Evolutionary conservation across 2,113 vertebrate species (phyloP), one percentile per base, ranked within the genome.

Genomic region (Myxocyprinus asiaticus): DNA sequence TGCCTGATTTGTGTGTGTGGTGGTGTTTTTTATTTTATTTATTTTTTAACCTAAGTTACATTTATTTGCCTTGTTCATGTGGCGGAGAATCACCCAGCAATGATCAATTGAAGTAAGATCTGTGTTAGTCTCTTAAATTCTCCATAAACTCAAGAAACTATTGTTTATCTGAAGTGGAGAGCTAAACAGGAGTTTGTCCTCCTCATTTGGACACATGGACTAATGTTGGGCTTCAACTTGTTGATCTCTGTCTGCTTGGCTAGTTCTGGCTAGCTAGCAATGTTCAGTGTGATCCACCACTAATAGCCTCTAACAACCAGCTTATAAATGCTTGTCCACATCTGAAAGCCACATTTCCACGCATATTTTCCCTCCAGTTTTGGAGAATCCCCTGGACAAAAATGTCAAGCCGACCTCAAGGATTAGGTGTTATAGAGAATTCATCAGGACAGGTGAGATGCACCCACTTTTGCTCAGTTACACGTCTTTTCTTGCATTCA

Each of bases 351-450:
- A 65, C 12, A 70, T 69, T 77, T 75, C 81, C 44, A 73, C 70
- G 63, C 59, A 64, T 82, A 15, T 76, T 51, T 42, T 7, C 11
- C 17, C 72, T 75, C 67, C 55, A 48, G 14, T 79, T 85, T 86
- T 87, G 86, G 83, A 67, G 79, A 89, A 73, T 72, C 73, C 70
- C 85, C 82, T 9, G 71, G 70, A 64, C 67, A 82, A 33, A 91
- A 65, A 94, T 93, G 92, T 91, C 92, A 90, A 90, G 90, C 87
- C 90, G 92, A 85, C 77, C 84, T 86, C 91, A 91, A 82, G 82
- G 92, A 87, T 85, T 91, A 80, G 90, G 90, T 86, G 93, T 94
- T 66, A 94, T 93, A 85, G 92, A 93, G 73, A 93, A 92, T 79
- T 89, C 91, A 1, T 78, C 91, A 4, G 88, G 82, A 4, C 92